These are phyloP conservation scores for Augochlorella aurata DNA, from an alignment of 2,888 invertebrate genomes.

Conservation along the genomic window DNA sequence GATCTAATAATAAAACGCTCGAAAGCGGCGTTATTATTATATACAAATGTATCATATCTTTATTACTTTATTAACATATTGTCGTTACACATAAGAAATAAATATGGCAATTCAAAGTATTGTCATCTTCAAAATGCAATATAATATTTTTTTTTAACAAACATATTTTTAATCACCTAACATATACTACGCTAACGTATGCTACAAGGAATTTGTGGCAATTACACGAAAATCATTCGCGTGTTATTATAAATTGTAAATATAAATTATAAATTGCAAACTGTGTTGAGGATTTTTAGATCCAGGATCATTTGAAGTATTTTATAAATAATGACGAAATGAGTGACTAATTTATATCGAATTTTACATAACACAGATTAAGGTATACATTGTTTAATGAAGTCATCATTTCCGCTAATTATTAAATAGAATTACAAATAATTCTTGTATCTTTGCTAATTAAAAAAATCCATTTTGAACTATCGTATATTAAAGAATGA, in stretches of 20 bases:
- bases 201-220: neutral
- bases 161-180: constrained; percentile 7
- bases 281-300: no score
- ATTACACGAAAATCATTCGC: neutral
- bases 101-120: constrained; percentile 15
- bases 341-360: no score
- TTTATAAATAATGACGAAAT: no score
- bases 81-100: constrained; percentile 14
- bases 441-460: no score
- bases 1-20: constrained; percentile 6
- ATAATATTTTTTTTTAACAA: neutral
- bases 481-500: neutral
- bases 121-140: constrained; percentile 17
- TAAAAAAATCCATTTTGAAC: neutral
- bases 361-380: no score
- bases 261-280: no score
- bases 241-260: neutral
- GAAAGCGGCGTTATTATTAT: constrained; percentile 5
- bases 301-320: no score
- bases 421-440: no score
- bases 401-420: no score
- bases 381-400: no score
- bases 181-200: neutral
- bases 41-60: constrained; percentile 21
- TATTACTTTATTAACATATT: constrained; percentile 1